Evolutionary conservation across 2,888 invertebrate species (phyloP).

Genomic region (Clepsis dumicolana): DNA sequence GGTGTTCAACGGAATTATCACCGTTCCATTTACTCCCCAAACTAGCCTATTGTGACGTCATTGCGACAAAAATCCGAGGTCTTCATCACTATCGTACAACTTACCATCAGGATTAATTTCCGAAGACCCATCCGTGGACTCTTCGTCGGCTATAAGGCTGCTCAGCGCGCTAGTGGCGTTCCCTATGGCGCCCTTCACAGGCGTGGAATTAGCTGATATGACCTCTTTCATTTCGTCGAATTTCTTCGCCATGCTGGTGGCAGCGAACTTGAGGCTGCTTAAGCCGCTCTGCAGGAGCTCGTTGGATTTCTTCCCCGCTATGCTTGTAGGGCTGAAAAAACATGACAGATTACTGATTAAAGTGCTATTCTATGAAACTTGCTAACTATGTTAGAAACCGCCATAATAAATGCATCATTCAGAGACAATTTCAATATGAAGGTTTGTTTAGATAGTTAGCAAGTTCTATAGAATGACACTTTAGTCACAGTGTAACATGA

Average conservation of each 20-base stretch:
- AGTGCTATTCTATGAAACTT: neutral
- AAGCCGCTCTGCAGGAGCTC: conserved; percentile 94
- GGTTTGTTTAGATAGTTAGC: too few relatives aligned
- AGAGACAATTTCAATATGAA: too few relatives aligned
- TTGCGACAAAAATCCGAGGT: too few relatives aligned
- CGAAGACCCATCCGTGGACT: conserved; percentile 77
- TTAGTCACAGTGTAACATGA: too few relatives aligned
- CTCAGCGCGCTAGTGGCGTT: conserved; percentile 77
- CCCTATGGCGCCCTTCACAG: conserved; percentile 89
- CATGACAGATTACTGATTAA: neutral
- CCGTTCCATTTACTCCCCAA: too few relatives aligned
- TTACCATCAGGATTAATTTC: conserved; percentile 82
- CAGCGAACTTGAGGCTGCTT: conserved; percentile 94
- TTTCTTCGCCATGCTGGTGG: conserved; percentile 94
- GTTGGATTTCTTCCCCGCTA: conserved; percentile 95
- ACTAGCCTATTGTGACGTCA: too few relatives aligned
- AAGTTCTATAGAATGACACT: too few relatives aligned
- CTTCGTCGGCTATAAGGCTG: conserved; percentile 75
- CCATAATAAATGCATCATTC: too few relatives aligned
- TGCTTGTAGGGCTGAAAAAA: conserved; percentile 89
- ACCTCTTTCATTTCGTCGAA: conserved; percentile 97
- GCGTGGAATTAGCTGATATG: conserved; percentile 95
- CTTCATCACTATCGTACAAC: neutral
- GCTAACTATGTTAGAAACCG: too few relatives aligned
- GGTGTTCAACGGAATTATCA: too few relatives aligned